These are phyloP conservation scores for Dendrolimus kikuchii DNA, from an alignment of 1,140 invertebrate species.

Conservation along the genomic window DNA sequence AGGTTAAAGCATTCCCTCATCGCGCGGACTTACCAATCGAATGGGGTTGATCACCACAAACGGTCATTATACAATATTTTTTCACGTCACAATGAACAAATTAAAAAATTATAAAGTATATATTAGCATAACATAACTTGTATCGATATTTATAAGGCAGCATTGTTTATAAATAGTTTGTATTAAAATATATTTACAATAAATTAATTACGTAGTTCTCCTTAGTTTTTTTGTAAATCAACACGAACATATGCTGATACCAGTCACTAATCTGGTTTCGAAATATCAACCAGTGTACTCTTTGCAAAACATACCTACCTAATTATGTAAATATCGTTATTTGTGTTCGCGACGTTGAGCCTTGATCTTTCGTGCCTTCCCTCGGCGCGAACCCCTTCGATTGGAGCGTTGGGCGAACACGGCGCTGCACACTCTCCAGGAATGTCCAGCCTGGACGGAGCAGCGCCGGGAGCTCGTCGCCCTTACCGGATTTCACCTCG, in stretches of 20 bases:
- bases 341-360: conserved; percentile 20
- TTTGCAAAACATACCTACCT: conserved; percentile 28
- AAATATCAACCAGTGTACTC: conserved; percentile 58
- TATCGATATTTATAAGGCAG: not conserved
- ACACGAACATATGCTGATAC: conserved; percentile 23
- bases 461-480: no score
- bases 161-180: not conserved
- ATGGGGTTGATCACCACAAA: no score
- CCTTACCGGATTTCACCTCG: no score
- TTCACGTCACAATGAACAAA: no score
- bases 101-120: no score
- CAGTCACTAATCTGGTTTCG: conserved; percentile 40
- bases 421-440: conserved; percentile 18
- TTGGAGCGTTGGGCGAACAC: conserved; percentile 13
- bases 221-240: conserved; percentile 21
- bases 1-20: no score
- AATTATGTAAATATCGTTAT: conserved; percentile 48
- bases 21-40: no score
- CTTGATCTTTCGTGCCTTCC: conserved; percentile 55
- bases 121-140: no score
- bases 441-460: no score
- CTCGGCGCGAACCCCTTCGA: conserved; percentile 32
- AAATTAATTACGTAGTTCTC: conserved; percentile 9
- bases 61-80: no score
- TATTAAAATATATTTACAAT: conserved; percentile 2